phyloP scores from a whole-genome alignment of 2,888 invertebrate species.

The Acronicta alni region DNA sequence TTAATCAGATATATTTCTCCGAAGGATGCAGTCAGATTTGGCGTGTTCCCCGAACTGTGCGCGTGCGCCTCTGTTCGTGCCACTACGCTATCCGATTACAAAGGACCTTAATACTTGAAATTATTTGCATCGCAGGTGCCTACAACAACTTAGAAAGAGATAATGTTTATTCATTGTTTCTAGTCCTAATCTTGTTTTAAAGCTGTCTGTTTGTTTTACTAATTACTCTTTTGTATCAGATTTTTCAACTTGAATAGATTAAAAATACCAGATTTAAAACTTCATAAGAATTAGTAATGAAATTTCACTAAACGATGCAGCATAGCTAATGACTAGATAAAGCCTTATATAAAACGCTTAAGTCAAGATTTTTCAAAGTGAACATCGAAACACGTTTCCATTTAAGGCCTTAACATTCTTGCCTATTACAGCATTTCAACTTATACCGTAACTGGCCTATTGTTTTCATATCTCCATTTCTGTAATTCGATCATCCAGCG shows the following conservation, averaged over 20 bases:
- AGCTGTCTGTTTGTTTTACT: conserved; percentile 30
- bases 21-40: conserved; percentile 63
- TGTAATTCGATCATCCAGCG: conserved; percentile 68
- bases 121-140: conserved; percentile 52
- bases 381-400: conserved; percentile 44
- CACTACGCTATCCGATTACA: conserved; percentile 64
- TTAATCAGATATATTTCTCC: conserved; percentile 65
- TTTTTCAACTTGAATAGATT: background rate
- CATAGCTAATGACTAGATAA: conserved; percentile 36
- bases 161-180: conserved; percentile 24
- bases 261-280: background rate
- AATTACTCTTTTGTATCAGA: conserved; percentile 7
- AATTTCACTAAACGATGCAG: background rate
- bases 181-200: conserved; percentile 16
- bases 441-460: conserved; percentile 50
- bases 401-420: conserved; percentile 47
- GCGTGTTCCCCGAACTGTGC: conserved; percentile 68
- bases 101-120: conserved; percentile 41
- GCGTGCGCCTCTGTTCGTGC: conserved; percentile 63
- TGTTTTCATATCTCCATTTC: conserved; percentile 57
- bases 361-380: conserved; percentile 40
- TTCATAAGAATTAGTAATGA: no score
- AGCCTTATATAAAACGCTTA: conserved; percentile 23
- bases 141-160: conserved; percentile 24
- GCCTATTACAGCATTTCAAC: conserved; percentile 50